Evolutionary conservation across 1,140 invertebrate genomes (phyloP), one percentile per base, ranked within the genome.

Genomic region (Brachionus asplanchnoidis): DNA sequence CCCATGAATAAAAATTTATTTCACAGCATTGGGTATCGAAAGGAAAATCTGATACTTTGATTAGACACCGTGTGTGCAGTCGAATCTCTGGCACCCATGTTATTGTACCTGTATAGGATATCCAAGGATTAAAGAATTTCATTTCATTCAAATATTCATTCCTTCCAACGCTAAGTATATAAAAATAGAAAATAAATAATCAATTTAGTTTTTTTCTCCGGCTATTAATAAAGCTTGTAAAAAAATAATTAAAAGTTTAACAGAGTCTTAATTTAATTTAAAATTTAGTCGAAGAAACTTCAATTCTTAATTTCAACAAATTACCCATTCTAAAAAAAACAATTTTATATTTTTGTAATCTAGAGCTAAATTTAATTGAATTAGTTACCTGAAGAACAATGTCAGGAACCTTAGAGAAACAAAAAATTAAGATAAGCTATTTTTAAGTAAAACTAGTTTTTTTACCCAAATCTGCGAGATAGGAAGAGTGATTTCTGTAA

Each of bases 1-100:
- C 60, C 82, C 82, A 84, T 26, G 82, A 84, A 75, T 73, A 68
- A 17, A 84, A 84, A 56, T 70, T 73, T 50, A 84, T 68, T 70
- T 84, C 65, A 40, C 82, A 84, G 46, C 60, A 68, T 75, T 84
- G 82, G 3, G 66, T 73, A 75, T 84, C 82, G 23, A 84, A 84
- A 17, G 82, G 82, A 42, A 84, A 84, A 46, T 84, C 82, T 17
- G 82, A 68, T 3, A 84, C 66, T 68, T 84, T 73, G 12, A 84
- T 73, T 53, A 68, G 17, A 56, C 82, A 84, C 17, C 68, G 26
- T 32, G 82, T 84, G 12, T 84, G 20, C 20, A 84, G 8, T 26
- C 79, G 79, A 23, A 68, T 82, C 42, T 82, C 79, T 46, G 79
- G 79, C 26, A 82, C 79, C 79, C 79, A 82, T 44, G 79, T 82